Evolutionary conservation across 1,140 invertebrate species (phyloP).

Genomic region (Macrocentrus cingulum): DNA sequence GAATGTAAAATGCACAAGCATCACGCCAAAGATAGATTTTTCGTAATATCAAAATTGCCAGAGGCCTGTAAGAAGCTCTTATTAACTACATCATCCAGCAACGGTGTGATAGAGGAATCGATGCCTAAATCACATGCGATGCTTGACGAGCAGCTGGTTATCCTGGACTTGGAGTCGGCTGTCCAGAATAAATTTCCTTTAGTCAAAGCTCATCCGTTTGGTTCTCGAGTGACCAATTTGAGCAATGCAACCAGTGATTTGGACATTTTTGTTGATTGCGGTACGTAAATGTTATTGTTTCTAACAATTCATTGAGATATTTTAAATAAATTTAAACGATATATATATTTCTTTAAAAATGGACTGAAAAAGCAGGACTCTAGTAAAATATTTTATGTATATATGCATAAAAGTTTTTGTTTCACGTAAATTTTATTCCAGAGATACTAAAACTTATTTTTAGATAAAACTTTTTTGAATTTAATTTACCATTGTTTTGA

Average conservation of each 20-base stretch:
- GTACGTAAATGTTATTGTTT: constrained; percentile 31
- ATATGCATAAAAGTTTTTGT: no score
- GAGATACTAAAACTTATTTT: no score
- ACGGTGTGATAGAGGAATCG: constrained; percentile 20
- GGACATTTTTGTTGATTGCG: constrained; percentile 59
- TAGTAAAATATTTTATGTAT: no score
- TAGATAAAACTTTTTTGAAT: no score
- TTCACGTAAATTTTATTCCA: no score
- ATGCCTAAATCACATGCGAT: no score
- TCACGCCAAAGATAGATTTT: constrained; percentile 23
- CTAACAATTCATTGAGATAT: constrained; percentile 10
- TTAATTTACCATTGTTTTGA: no score
- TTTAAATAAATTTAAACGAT: no score
- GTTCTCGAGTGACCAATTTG: constrained; percentile 55
- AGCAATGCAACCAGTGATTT: constrained; percentile 54
- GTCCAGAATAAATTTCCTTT: constrained; percentile 24
- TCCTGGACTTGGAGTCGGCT: constrained; percentile 32
- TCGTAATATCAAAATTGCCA: constrained; percentile 22
- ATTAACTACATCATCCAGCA: constrained; percentile 17
- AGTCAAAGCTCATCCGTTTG: constrained; percentile 53
- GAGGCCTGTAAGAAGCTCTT: constrained; percentile 19
- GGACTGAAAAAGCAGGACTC: no score
- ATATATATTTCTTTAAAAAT: no score
- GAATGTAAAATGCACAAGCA: constrained; percentile 28
- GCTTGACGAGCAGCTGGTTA: constrained; percentile 23